Percentiles rank a stretch among this genome's conserved stretches.
phyloP scores from a whole-genome alignment of 2,113 vertebrate species.

The Chauna torquata region DNA sequence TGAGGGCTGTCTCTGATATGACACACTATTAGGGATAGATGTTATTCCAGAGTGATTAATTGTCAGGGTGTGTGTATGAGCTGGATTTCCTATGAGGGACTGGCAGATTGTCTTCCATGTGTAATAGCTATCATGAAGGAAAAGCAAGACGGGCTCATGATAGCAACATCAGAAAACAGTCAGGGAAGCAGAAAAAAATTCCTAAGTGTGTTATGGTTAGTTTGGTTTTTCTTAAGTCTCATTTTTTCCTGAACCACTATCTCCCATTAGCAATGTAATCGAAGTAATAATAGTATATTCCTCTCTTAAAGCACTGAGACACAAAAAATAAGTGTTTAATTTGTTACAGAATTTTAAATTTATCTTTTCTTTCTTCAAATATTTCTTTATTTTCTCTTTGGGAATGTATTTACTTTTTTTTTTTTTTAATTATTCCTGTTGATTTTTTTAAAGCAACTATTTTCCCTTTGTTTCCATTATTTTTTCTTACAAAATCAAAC shows the following conservation, averaged over 20 bases:
- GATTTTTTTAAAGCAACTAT: accelerated
- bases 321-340: not conserved
- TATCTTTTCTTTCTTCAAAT: not conserved
- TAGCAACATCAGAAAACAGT: not conserved
- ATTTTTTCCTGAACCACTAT: not conserved
- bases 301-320: not conserved
- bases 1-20: not conserved
- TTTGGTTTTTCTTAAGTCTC: not conserved
- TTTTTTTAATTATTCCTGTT: not conserved
- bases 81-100: not conserved
- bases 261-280: not conserved
- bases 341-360: not conserved
- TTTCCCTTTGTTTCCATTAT: not conserved
- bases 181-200: not conserved
- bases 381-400: not conserved
- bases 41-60: not conserved
- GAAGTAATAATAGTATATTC: not conserved
- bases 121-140: not conserved
- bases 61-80: not conserved
- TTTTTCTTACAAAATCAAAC: not conserved
- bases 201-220: not conserved
- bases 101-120: not conserved
- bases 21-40: not conserved
- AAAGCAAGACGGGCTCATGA: not conserved
- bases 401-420: not conserved